Evolutionary conservation across 1,140 invertebrate genomes (phyloP), one percentile per base, ranked within the genome.

Genomic region (Hyphantria cunea): DNA sequence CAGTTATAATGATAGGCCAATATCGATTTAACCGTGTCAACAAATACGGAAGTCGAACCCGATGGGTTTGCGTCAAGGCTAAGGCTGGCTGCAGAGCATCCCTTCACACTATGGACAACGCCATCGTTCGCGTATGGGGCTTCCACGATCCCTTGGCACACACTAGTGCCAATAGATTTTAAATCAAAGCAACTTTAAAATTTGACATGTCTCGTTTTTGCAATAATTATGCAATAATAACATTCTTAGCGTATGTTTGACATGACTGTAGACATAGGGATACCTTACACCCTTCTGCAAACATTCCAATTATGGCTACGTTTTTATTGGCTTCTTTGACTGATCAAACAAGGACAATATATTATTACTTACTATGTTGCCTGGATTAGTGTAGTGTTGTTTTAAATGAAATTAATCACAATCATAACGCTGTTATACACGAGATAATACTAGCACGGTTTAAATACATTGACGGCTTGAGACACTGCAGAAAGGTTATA

Each of bases 51-150:
- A 84, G 79, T 51, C 68, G 83, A 13, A 89, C 74, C 6, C 74
- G 88, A 76, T 91, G 88, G 88, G 85, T 89, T 12, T 91, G 88
- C 66, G 86, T 89, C 0, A 91, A 88, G 61, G 85, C 85, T 0
- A 90, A 90, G 32, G 80, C 80, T 17, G 88, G 88, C 8, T 91
- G 88, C 65, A 72, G 86, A 63, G 88, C 88, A 0, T 85, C 82
- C 0, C 70, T 90, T 1, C 85, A 89, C 37, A 91, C 88, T 0
- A 84, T 85, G 79, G 84, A 91, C 63, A 89, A 91, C 55, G 85
- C 86, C 11, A 89, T 91, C 37, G 86, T 91, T 1, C 64, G 86
- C 13, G 85, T 91, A 1, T 90, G 87, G 87, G 85, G 87, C 0
- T 85, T 89, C 67, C 86, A 90, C 56, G 87, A 90, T 41, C 83